A percentile compares a stretch with the other conserved stretches of the same genome.
Conservation (phyloP, 2,888 invertebrate genomes). For the Anagyrus pseudococci region DNA sequence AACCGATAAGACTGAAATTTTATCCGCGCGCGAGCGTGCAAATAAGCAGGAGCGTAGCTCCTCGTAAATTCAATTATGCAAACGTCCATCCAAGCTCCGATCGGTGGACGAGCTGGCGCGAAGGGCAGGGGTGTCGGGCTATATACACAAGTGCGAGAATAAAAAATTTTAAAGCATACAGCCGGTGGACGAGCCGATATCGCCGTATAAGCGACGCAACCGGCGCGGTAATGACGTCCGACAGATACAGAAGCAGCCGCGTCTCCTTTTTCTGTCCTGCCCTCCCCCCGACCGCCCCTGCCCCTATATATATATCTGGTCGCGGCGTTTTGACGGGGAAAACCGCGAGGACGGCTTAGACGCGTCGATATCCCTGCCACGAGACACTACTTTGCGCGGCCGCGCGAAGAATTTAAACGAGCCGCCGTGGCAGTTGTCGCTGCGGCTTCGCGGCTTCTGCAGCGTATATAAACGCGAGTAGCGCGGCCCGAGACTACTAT, state of each 20-base stretch:
- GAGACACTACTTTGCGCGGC: conserved; percentile 23
- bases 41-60: conserved; percentile 2
- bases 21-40: not conserved
- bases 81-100: conserved; percentile 22
- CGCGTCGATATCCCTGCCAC: conserved; percentile 5
- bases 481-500: not conserved
- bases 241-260: conserved; percentile 22
- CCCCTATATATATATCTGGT: not conserved
- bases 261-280: conserved; percentile 1
- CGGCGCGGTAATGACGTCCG: conserved; percentile 28
- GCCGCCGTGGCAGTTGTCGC: not conserved
- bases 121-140: not conserved
- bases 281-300: not conserved
- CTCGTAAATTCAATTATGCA: conserved; percentile 37
- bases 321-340: conserved; percentile 20
- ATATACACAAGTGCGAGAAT: not conserved
- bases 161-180: not conserved
- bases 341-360: conserved; percentile 17
- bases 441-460: conserved; percentile 7
- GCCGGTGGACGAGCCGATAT: not conserved
- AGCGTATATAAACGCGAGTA: not conserved
- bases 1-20: conserved; percentile 26
- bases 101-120: not conserved
- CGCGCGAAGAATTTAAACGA: conserved; percentile 30
- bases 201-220: conserved; percentile 5